Evolutionary conservation across 2,888 invertebrate genomes (phyloP).

Genomic region (Rhaphigaster nebulosa): DNA sequence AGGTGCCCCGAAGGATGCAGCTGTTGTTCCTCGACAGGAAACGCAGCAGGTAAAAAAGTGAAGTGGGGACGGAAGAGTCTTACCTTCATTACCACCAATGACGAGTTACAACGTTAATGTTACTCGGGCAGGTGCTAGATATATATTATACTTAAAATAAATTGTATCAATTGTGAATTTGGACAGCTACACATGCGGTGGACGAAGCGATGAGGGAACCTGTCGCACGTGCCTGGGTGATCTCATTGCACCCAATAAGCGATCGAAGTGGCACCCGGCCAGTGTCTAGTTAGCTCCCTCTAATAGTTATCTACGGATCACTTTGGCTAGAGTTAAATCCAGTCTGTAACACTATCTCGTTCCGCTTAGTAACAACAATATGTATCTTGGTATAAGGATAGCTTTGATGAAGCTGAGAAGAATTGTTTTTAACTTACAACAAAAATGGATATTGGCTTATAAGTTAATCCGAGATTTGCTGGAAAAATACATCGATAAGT

Average conservation of each 20-base stretch:
- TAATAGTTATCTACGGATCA: neutral
- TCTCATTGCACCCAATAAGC: neutral
- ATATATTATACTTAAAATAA: neutral
- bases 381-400: neutral
- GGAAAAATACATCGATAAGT: too few species aligned
- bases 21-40: conserved; percentile 39
- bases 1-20: conserved; percentile 36
- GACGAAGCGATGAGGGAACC: neutral
- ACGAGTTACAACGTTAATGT: neutral
- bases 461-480: too few species aligned
- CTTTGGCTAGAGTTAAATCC: neutral
- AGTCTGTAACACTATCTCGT: conserved; percentile 1
- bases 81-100: conserved; percentile 38
- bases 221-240: neutral
- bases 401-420: neutral
- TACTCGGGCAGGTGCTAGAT: neutral
- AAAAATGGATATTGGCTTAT: neutral
- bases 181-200: neutral
- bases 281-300: neutral
- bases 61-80: conserved; percentile 43
- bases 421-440: neutral
- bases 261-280: neutral
- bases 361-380: neutral
- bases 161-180: neutral
- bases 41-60: conserved; percentile 44